Base-by-base conservation (phyloP, 2,113 vertebrate species). In the Urocitellus parryii region DNA sequence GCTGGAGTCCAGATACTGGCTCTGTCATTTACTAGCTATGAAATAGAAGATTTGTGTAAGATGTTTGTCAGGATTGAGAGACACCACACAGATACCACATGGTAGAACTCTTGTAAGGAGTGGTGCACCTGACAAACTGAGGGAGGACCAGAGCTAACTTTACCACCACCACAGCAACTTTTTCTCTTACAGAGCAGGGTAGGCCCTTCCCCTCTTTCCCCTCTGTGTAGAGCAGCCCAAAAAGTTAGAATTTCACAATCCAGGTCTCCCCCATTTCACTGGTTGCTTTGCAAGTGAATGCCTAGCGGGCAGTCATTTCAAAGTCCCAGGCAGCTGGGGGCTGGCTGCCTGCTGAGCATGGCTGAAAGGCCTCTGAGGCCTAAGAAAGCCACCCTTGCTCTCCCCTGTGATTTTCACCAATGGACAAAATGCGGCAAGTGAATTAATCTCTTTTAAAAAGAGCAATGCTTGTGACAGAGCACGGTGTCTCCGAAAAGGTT, bases 401-500 rank as follows among this genome's bases (percentile, higher is more conserved):
- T 96, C 96, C 92, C 83, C 73, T 72, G 96, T 78, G 97, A 97
- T 97, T 97, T 95, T 97, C 96, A 96, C 96, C 96, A 97, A 90
- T 0, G 67, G 94, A 97, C 97, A 94, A 96, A 98, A 97, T 87
- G 58, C n/a, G 11, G 96, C 96, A 93, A 97, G 97, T 98, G 96
- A 98, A 98, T 98, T 97, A 97, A 98, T 98, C 97, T 97, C 97
- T 96, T 97, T 98, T 97, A 97, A 98, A 97, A 98, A 97, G 97
- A 97, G 97, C 97, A 97, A 98, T 97, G 97, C 95, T 95, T 97
- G 89, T 97, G 95, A 97, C 97, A 98, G 96, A 97, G 95, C 95
- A 92, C 25, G 27, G 97, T 97, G 93, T 97, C 91, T 97, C 95
- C 0, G 93, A 91, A 98, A 98, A 98, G 97, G 97, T 98, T 98